A percentile compares a stretch with the other conserved stretches of the same genome.
phyloP scores from a whole-genome alignment of 1,140 invertebrate species.

The Adoxophyes honmai region DNA sequence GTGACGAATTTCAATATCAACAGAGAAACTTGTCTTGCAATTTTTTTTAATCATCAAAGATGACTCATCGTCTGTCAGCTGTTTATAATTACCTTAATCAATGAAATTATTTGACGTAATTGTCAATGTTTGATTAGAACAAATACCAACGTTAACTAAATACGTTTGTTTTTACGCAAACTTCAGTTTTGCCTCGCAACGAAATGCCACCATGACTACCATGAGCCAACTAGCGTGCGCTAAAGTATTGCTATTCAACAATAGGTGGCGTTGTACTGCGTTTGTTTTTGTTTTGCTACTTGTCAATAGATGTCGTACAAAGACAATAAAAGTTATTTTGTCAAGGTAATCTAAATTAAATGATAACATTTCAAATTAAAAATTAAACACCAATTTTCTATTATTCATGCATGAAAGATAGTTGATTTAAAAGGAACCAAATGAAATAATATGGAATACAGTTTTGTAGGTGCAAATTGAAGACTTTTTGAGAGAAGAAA shows the following conservation, averaged over 20 bases:
- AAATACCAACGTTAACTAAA: neutral
- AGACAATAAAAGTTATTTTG: too few relatives aligned
- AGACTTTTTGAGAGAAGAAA: too few relatives aligned
- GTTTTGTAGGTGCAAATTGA: too few relatives aligned
- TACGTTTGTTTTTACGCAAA: too few relatives aligned
- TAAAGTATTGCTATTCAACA: neutral
- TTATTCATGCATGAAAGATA: too few relatives aligned
- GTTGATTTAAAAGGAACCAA: too few relatives aligned
- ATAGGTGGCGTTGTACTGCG: too few relatives aligned
- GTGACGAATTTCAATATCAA: neutral
- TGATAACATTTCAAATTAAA: too few relatives aligned
- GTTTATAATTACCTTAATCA: neutral
- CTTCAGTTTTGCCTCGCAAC: too few relatives aligned
- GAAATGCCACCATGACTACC: neutral
- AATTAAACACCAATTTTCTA: too few relatives aligned
- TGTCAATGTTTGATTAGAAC: neutral
- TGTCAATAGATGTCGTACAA: slow-evolving; percentile 1
- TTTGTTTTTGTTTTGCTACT: neutral
- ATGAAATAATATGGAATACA: too few relatives aligned
- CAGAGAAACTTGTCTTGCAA: neutral
- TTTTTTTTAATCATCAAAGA: neutral
- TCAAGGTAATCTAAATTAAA: too few relatives aligned
- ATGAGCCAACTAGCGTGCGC: neutral
- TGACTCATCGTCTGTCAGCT: slow-evolving; percentile 10
- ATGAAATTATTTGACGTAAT: neutral